phyloP scores from a whole-genome alignment of 2,113 vertebrate species.

The Menidia beryllina region DNA sequence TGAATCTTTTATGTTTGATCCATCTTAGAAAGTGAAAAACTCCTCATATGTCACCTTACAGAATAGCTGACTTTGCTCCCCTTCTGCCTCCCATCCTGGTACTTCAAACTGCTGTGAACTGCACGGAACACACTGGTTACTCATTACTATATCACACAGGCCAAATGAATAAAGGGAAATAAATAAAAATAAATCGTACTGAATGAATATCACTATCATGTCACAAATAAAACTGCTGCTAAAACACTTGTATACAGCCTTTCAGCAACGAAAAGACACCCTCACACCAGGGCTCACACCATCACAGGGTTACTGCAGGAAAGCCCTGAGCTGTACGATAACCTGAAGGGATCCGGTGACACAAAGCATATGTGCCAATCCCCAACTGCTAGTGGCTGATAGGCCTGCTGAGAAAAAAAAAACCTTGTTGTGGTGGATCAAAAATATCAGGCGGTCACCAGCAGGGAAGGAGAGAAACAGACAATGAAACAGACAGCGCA shows the following conservation, averaged over 20 bases:
- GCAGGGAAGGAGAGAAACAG: constrained; percentile 16
- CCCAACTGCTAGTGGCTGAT: constrained; percentile 48
- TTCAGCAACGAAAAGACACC: constrained; percentile 2
- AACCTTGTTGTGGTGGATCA: constrained; percentile 71
- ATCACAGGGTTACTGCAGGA: constrained; percentile 38
- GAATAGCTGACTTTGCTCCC: too few relatives aligned
- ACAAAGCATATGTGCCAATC: constrained; percentile 70
- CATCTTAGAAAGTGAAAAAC: too few relatives aligned
- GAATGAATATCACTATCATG: not conserved
- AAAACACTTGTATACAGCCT: constrained; percentile 1
- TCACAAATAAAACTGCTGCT: not conserved
- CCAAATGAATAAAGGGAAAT: too few relatives aligned
- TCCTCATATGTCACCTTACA: too few relatives aligned
- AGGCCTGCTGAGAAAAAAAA: constrained; percentile 59
- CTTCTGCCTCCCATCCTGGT: too few relatives aligned
- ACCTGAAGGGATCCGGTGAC: constrained; percentile 64
- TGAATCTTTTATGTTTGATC: too few relatives aligned
- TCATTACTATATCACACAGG: too few relatives aligned
- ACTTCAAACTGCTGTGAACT: too few relatives aligned
- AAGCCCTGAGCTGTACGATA: constrained; percentile 45
- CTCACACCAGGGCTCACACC: constrained; percentile 53
- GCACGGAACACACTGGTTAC: too few relatives aligned
- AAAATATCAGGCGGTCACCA: constrained; percentile 58
- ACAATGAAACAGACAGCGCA: constrained; percentile 26
- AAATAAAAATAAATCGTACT: too few relatives aligned